Conservation (phyloP, 92 coral and sea anemone genomes). For the Diadumene lineata region DNA sequence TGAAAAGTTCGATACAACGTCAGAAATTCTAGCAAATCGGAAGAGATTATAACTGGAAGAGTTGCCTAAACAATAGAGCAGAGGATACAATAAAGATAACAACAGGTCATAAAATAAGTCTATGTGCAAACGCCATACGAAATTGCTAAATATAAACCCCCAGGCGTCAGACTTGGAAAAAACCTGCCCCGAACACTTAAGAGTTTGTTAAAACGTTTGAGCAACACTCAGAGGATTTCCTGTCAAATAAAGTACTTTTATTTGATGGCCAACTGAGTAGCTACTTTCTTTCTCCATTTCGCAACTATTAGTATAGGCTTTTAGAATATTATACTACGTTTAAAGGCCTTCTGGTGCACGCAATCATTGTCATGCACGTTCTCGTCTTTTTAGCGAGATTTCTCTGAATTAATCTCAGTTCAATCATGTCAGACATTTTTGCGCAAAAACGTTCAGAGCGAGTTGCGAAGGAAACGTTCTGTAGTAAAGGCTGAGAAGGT, state of each 20-base stretch:
- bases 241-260: conserved; percentile 10
- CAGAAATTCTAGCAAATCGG: neutral
- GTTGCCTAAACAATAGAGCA: neutral
- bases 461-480: no score
- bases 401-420: no score
- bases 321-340: neutral
- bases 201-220: neutral
- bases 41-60: neutral
- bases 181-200: neutral
- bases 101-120: neutral
- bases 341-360: conserved; percentile 6
- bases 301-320: conserved; percentile 5
- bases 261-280: conserved; percentile 16
- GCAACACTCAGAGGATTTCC: conserved; percentile 24
- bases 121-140: no score
- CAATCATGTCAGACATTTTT: no score
- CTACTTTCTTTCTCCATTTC: conserved; percentile 6
- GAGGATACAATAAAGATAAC: neutral
- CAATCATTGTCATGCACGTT: neutral
- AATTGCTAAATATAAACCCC: neutral
- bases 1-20: neutral
- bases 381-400: neutral
- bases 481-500: no score
- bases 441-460: no score
- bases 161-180: neutral